These are phyloP conservation scores for Fratercula arctica DNA, from an alignment of 2,797 vertebrate species.

Conservation along the genomic window DNA sequence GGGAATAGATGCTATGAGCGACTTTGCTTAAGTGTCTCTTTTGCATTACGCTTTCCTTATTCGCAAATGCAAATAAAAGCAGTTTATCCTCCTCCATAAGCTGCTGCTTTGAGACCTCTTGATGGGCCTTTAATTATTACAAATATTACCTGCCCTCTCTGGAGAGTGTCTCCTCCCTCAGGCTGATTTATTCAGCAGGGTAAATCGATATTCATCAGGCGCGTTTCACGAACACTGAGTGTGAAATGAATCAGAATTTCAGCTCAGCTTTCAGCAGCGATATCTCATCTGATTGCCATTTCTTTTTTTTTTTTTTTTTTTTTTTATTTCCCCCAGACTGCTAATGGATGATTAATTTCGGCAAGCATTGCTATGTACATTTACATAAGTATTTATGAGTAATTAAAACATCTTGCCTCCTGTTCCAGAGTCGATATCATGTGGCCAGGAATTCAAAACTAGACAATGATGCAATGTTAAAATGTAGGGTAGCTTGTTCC, in stretches of 20 bases:
- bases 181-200: not conserved
- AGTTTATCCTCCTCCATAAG: not conserved
- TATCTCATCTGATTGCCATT: not conserved
- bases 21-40: not conserved
- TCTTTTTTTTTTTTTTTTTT: not conserved
- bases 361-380: not conserved
- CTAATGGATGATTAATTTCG: slow-evolving; percentile 28
- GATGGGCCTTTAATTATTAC: not conserved
- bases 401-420: slow-evolving; percentile 22
- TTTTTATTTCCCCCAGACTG: not conserved
- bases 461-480: not conserved
- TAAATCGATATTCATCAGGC: not conserved
- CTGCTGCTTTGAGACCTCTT: not conserved
- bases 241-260: slow-evolving; percentile 1
- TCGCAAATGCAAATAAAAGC: not conserved
- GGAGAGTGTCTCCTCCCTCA: not conserved
- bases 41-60: not conserved
- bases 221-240: not conserved
- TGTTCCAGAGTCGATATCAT: not conserved
- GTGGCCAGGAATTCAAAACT: not conserved
- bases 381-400: slow-evolving; percentile 21
- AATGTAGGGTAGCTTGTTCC: not conserved
- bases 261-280: not conserved
- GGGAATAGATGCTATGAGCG: fast-evolving
- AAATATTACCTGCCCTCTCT: not conserved